A percentile compares a stretch with the other conserved stretches of the same genome.
Evolutionary conservation across 2,113 vertebrate genomes (phyloP).

Genomic region (Geococcyx californianus): DNA sequence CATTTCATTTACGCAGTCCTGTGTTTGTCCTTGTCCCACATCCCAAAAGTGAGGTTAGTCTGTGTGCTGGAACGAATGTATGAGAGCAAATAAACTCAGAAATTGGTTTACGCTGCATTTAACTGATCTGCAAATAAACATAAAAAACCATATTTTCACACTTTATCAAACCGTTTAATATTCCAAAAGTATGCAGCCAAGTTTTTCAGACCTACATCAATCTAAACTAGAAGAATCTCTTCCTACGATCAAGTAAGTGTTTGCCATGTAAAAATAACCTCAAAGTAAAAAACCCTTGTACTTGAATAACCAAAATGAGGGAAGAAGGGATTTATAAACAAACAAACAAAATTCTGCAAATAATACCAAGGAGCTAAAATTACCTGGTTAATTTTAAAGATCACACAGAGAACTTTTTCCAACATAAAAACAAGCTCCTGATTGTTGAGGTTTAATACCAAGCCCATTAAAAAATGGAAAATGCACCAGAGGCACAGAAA

Average conservation of each 20-base stretch:
- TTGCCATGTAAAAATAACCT: conserved; percentile 26
- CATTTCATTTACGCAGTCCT: background rate
- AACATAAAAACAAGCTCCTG: conserved; percentile 64
- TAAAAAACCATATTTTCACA: background rate
- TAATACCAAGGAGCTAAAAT: conserved; percentile 65
- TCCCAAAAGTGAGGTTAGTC: conserved; percentile 28
- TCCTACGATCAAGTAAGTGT: background rate
- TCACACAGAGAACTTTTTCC: conserved; percentile 46
- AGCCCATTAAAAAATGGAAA: conserved; percentile 50
- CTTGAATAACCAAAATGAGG: background rate
- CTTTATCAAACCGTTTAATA: conserved; percentile 28
- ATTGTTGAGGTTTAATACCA: conserved; percentile 66
- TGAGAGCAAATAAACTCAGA: conserved; percentile 24
- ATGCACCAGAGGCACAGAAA: conserved; percentile 27
- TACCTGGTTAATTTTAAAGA: conserved; percentile 45
- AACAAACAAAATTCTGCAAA: conserved; percentile 53
- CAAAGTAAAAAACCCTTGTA: conserved; percentile 9
- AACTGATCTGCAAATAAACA: conserved; percentile 34
- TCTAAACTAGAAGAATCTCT: conserved; percentile 29
- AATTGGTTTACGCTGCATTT: conserved; percentile 7
- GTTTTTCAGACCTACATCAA: background rate
- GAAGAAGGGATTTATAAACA: conserved; percentile 47
- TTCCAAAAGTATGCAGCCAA: background rate
- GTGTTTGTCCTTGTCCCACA: conserved; percentile 18
- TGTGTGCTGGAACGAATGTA: background rate